A percentile compares a stretch with the other conserved stretches of the same genome.
phyloP scores from a whole-genome alignment of 1,140 invertebrate species.

The Drosophila carrolli region DNA sequence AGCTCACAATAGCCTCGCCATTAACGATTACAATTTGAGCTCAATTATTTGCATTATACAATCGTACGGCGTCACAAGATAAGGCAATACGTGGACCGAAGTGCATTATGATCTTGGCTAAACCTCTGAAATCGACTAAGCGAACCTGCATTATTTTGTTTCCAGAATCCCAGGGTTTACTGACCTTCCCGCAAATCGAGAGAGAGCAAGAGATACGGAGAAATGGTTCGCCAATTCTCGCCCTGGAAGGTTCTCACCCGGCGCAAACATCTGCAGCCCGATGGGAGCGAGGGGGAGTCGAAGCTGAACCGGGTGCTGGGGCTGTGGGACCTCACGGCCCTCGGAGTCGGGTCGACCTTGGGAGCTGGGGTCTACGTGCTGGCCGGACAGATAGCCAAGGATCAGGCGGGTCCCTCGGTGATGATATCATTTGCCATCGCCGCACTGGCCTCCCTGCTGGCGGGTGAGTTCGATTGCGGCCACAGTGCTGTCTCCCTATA shows the following conservation, averaged over 20 bases:
- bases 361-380: constrained; percentile 96
- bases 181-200: constrained; percentile 34
- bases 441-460: constrained; percentile 93
- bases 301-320: constrained; percentile 87
- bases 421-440: constrained; percentile 93
- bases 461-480: constrained; percentile 85
- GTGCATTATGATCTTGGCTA: constrained; percentile 63
- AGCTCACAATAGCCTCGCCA: constrained; percentile 56
- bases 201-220: constrained; percentile 6
- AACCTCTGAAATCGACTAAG: constrained; percentile 27
- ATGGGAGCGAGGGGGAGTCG: constrained; percentile 65
- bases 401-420: constrained; percentile 92
- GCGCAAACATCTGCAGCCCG: constrained; percentile 64
- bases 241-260: constrained; percentile 81
- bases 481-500: neutral
- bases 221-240: constrained; percentile 66
- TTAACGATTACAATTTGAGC: constrained; percentile 63
- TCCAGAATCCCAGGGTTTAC: constrained; percentile 51
- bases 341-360: constrained; percentile 94
- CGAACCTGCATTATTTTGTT: constrained; percentile 15
- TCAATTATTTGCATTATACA: constrained; percentile 71
- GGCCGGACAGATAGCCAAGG: constrained; percentile 92
- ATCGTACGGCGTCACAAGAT: constrained; percentile 47
- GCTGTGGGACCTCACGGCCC: constrained; percentile 90
- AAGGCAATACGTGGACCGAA: constrained; percentile 39